A percentile compares a stretch with the other conserved stretches of the same genome.
Conservation (phyloP, 2,113 vertebrate species). For the Tupaia chinensis region DNA sequence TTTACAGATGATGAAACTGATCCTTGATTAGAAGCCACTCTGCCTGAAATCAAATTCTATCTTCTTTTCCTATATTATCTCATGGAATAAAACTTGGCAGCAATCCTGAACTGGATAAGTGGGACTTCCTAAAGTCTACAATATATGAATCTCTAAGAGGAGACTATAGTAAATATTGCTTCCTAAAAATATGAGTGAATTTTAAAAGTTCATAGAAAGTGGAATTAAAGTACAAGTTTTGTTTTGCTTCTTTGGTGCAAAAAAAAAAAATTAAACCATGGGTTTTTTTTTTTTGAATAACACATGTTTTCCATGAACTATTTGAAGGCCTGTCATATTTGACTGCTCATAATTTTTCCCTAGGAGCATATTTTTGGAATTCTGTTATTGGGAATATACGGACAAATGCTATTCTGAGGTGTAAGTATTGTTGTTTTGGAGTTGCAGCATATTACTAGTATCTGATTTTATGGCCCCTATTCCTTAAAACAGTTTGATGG, state of each 20-base stretch:
- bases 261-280: too few species aligned
- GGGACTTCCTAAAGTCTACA: background rate
- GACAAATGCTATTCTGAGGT: background rate
- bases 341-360: background rate
- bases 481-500: background rate
- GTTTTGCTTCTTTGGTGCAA: too few species aligned
- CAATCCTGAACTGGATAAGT: too few species aligned
- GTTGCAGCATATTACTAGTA: background rate
- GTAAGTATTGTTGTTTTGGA: background rate
- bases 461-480: background rate
- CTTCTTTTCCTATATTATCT: background rate
- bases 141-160: background rate
- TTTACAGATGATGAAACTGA: background rate
- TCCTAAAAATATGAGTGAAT: background rate
- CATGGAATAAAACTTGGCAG: background rate
- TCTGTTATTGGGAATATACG: background rate
- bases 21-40: background rate
- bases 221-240: too few species aligned
- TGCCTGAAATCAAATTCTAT: background rate
- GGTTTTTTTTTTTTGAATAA: too few species aligned
- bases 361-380: background rate
- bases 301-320: too few species aligned
- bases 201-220: too few species aligned
- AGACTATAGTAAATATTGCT: background rate
- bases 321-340: background rate